These are phyloP conservation scores for Caenorhabditis wallacei DNA, from an alignment of 2,888 invertebrate genomes.

Conservation along the genomic window DNA sequence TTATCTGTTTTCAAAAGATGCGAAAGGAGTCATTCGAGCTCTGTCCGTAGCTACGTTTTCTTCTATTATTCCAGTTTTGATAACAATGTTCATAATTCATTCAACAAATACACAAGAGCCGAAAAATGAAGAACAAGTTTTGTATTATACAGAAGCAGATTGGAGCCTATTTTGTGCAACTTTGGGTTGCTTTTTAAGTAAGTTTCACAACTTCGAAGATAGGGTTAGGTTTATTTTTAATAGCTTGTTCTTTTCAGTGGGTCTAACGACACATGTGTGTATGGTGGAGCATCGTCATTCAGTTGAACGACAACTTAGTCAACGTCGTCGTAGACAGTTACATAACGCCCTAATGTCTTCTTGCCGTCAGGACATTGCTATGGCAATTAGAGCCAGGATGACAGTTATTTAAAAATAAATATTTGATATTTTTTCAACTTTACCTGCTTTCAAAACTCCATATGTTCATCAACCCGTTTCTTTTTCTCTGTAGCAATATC, in stretches of 20 bases:
- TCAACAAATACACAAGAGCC: slow-evolving; percentile 60
- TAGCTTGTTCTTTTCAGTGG: slow-evolving; percentile 49
- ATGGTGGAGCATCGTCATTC: slow-evolving; percentile 52
- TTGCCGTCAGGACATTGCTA: slow-evolving; percentile 71
- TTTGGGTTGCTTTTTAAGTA: slow-evolving; percentile 57
- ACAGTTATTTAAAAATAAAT: slow-evolving; percentile 63
- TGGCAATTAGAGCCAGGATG: slow-evolving; percentile 74
- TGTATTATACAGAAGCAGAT: slow-evolving; percentile 67
- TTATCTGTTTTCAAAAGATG: slow-evolving; percentile 34
- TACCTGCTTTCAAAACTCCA: slow-evolving; percentile 52
- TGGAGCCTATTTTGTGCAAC: slow-evolving; percentile 68
- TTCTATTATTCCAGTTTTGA: slow-evolving; percentile 34
- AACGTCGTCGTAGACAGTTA: slow-evolving; percentile 85
- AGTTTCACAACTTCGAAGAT: too few relatives aligned
- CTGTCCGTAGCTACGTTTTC: slow-evolving; percentile 42
- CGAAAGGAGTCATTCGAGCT: slow-evolving; percentile 41
- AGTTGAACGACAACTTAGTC: slow-evolving; percentile 85
- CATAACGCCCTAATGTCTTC: slow-evolving; percentile 73
- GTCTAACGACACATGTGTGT: slow-evolving; percentile 56
- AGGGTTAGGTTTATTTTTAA: neutral
- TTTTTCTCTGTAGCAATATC: slow-evolving; percentile 1
- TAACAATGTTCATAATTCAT: slow-evolving; percentile 62
- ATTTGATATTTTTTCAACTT: too few relatives aligned
- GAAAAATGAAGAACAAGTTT: slow-evolving; percentile 53
- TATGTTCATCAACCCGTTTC: slow-evolving; percentile 27